Evolutionary conservation across 2,888 invertebrate species (phyloP), one percentile per base, ranked within the genome.

Genomic region (Synanthedon andrenaeformis): DNA sequence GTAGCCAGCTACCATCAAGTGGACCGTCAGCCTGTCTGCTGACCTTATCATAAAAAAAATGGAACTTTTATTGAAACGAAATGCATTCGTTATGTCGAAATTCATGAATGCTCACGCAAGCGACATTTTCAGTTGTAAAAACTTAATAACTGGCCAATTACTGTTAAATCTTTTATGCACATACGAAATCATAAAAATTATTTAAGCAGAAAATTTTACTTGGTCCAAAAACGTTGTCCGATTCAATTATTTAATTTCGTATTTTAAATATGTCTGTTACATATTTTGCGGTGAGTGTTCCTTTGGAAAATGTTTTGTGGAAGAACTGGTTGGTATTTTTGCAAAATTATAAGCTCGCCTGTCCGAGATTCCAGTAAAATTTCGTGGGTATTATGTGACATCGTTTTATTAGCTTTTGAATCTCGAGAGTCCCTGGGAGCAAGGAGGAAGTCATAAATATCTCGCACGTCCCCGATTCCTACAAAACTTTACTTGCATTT

Each of bases 381-480:
- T 51, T 35, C 28, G 41, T 45, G 13, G 45, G 51, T 51, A 72
- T 72, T 72, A 74, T 73, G 70, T 76, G 74, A 75, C 72, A 74
- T 70, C 74, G 72, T 79, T 79, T 79, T 78, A 75, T 79, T 76
- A 76, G 76, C 78, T 72, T 76, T 76, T 76, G 76, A 79, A 74
- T 70, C 72, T 65, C 66, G 70, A 76, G 74, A 73, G 76, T 69
- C 69, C 69, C 66, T 62, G 69, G 68, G 69, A 74, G 68, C 67
- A 61, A 64, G 63, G 66, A 73, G 80, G 80, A 81, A 79, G 80
- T 72, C 77, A 71, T 80, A 81, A 80, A 80, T 80, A 77, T 79
- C 73, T 70, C 65, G 64, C 76, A 75, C 76, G 75, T 74, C 76
- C 76, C 70, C 73, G 74, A 79, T 74, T 72, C 63, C 70, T 66